Evolutionary conservation across 2,888 invertebrate species (phyloP).

Genomic region (Odiellus spinosus): DNA sequence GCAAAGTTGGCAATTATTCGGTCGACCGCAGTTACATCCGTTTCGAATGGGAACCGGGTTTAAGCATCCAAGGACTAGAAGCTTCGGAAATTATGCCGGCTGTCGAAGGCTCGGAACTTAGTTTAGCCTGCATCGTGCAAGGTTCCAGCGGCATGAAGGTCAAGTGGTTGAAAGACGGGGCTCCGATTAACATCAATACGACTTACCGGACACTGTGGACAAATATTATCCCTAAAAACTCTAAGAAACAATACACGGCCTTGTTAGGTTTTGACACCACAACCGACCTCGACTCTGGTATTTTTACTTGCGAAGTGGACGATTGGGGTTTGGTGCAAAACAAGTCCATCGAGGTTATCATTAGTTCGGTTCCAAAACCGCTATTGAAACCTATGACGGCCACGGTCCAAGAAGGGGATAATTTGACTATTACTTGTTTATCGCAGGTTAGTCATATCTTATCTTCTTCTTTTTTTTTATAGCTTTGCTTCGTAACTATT

Average conservation of each 20-base stretch:
- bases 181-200: slow-evolving; percentile 10
- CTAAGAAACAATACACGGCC: slow-evolving; percentile 40
- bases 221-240: slow-evolving; percentile 14
- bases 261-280: slow-evolving; percentile 54
- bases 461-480: too few relatives aligned
- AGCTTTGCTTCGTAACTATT: too few relatives aligned
- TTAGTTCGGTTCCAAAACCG: slow-evolving; percentile 8
- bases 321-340: slow-evolving; percentile 52
- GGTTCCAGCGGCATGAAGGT: slow-evolving; percentile 19
- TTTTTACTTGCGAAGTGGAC: slow-evolving; percentile 60
- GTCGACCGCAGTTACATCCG: slow-evolving; percentile 16
- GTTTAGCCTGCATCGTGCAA: slow-evolving; percentile 19
- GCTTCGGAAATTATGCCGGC: slow-evolving; percentile 15
- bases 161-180: slow-evolving; percentile 20
- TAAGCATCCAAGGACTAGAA: slow-evolving; percentile 15
- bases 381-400: slow-evolving; percentile 8
- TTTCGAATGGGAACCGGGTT: slow-evolving; percentile 17
- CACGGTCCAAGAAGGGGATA: slow-evolving; percentile 9
- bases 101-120: slow-evolving; percentile 15
- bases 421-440: slow-evolving; percentile 11
- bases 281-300: slow-evolving; percentile 47
- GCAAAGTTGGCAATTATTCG: slow-evolving; percentile 13
- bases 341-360: slow-evolving; percentile 34
- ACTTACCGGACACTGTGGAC: slow-evolving; percentile 14
- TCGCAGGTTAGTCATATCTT: slow-evolving; percentile 2